phyloP scores from a whole-genome alignment of 1,140 invertebrate genomes.

The Penaeus indicus region DNA sequence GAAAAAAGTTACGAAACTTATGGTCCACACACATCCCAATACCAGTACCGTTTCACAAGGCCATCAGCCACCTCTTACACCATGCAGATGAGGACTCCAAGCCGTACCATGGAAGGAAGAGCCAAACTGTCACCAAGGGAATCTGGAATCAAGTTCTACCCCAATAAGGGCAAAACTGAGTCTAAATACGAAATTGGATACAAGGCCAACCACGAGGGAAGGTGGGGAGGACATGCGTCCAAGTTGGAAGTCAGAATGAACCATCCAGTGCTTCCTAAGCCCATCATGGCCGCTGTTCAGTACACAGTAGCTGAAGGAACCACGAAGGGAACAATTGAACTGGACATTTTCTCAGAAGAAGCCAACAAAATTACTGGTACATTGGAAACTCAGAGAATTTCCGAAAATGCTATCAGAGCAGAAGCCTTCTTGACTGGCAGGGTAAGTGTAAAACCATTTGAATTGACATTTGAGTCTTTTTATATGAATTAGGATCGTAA shows the following conservation, averaged over 20 bases:
- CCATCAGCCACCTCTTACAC: background rate
- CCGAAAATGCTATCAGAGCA: constrained; percentile 38
- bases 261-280: constrained; percentile 38
- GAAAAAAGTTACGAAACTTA: too few species aligned
- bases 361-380: constrained; percentile 38
- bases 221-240: background rate
- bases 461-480: too few species aligned
- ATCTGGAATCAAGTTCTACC: background rate
- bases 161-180: constrained; percentile 31
- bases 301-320: background rate
- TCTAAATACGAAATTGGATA: constrained; percentile 33
- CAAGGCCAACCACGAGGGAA: background rate
- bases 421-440: background rate
- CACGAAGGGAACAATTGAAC: constrained; percentile 19
- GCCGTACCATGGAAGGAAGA: background rate
- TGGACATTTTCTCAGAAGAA: constrained; percentile 44
- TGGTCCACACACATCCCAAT: too few species aligned
- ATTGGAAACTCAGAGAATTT: background rate
- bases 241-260: constrained; percentile 19
- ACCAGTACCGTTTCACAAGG: background rate
- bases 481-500: too few species aligned
- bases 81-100: background rate
- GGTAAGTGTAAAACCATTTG: constrained; percentile 10
- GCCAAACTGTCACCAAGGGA: background rate
- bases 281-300: constrained; percentile 9